phyloP scores from a whole-genome alignment of 1,140 invertebrate genomes.

The Zaprionus davidi region DNA sequence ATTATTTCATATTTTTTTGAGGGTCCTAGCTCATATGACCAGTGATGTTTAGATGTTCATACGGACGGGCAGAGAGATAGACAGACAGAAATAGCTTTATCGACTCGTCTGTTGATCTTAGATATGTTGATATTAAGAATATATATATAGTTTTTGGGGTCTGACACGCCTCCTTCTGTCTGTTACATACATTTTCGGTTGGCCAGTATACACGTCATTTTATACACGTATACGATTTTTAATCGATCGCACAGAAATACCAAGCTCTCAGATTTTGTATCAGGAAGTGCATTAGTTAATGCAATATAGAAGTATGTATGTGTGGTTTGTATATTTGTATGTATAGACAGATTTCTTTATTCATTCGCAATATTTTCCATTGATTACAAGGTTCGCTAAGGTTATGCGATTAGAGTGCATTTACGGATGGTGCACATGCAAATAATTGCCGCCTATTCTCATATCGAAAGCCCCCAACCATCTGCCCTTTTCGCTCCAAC shows the following conservation, averaged over 20 bases:
- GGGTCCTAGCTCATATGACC: too few relatives aligned
- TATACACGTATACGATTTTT: not conserved
- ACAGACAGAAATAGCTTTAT: too few relatives aligned
- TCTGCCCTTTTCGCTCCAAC: constrained; percentile 10
- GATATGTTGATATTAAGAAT: too few relatives aligned
- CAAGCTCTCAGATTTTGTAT: constrained; percentile 18
- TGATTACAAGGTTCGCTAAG: constrained; percentile 68
- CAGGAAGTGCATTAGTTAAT: constrained; percentile 65
- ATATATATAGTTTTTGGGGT: too few relatives aligned
- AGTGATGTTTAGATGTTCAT: too few relatives aligned
- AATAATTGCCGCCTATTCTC: constrained; percentile 40
- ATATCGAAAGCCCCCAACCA: constrained; percentile 9
- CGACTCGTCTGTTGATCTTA: too few relatives aligned
- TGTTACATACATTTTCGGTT: too few relatives aligned
- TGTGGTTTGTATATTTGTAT: not conserved
- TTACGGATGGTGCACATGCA: constrained; percentile 51
- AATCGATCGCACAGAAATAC: not conserved
- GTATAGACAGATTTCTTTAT: constrained; percentile 19
- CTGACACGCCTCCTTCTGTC: too few relatives aligned
- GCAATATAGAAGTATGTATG: constrained; percentile 8
- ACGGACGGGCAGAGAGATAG: too few relatives aligned
- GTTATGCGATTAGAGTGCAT: constrained; percentile 69
- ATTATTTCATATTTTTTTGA: too few relatives aligned
- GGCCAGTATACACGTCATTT: not conserved
- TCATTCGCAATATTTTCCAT: constrained; percentile 58